A percentile compares a stretch with the other conserved stretches of the same genome.
Evolutionary conservation across 2,888 invertebrate species (phyloP).

Genomic region (Acleris laterana): DNA sequence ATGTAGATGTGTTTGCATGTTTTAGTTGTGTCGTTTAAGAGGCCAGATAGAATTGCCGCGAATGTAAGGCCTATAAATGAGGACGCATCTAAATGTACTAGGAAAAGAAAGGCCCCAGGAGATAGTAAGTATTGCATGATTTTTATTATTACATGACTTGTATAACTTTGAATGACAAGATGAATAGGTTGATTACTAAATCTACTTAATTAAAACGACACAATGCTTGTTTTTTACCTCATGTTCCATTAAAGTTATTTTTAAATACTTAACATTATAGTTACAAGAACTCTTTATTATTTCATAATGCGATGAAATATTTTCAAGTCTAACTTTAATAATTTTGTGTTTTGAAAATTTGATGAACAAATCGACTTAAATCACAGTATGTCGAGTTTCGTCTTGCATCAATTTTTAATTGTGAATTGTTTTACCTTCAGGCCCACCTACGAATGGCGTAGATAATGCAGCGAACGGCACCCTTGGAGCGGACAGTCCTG

Average conservation of each 20-base stretch:
- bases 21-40: constrained; percentile 94
- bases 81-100: constrained; percentile 66
- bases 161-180: background rate
- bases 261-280: too few species aligned
- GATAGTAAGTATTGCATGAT: constrained; percentile 68
- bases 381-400: too few species aligned
- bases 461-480: constrained; percentile 86
- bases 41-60: constrained; percentile 81
- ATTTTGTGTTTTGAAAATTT: too few species aligned
- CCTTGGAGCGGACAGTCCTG: constrained; percentile 90
- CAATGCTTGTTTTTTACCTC: too few species aligned
- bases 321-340: too few species aligned
- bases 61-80: constrained; percentile 51
- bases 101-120: constrained; percentile 91
- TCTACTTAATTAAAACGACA: too few species aligned
- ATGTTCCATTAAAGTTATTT: too few species aligned
- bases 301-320: too few species aligned
- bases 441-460: constrained; percentile 84
- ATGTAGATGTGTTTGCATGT: constrained; percentile 59
- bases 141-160: constrained; percentile 5
- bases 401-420: background rate
- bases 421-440: constrained; percentile 47
- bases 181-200: background rate
- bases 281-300: too few species aligned
- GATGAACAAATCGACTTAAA: too few species aligned